phyloP scores from a whole-genome alignment of 2,113 vertebrate species.

The Tupaia chinensis region DNA sequence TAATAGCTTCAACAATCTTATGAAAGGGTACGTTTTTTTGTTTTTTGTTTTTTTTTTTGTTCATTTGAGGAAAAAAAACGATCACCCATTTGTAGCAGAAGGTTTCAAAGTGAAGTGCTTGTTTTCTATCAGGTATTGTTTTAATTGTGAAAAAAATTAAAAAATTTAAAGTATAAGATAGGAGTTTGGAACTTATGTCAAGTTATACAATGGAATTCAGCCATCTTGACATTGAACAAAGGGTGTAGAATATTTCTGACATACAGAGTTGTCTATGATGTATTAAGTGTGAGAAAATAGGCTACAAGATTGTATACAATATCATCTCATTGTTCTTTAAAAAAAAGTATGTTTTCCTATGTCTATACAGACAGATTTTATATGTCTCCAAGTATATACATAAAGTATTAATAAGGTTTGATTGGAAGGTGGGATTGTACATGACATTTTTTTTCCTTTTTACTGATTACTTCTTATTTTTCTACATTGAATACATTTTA shows the following conservation, averaged over 20 bases:
- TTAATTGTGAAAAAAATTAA: constrained; percentile 10
- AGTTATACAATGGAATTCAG: neutral
- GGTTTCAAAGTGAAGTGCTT: constrained; percentile 19
- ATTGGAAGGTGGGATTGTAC: neutral
- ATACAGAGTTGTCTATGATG: neutral
- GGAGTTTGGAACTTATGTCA: neutral
- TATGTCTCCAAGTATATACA: neutral
- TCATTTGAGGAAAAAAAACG: neutral
- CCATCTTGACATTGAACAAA: neutral
- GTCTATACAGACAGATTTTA: neutral
- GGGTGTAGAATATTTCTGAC: neutral
- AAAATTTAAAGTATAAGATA: neutral
- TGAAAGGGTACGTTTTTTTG: neutral
- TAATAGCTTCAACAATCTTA: neutral
- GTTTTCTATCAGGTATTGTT: neutral
- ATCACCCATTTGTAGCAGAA: neutral
- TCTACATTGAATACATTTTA: neutral
- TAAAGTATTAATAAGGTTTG: constrained; percentile 12
- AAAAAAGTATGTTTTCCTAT: neutral
- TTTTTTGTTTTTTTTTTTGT: neutral
- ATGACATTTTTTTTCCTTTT: neutral
- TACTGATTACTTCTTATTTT: neutral
- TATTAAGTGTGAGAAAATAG: constrained; percentile 4
- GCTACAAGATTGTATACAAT: neutral
- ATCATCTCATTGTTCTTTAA: neutral